phyloP scores from a whole-genome alignment of 2,888 invertebrate genomes.

The Salpingus planirostris region DNA sequence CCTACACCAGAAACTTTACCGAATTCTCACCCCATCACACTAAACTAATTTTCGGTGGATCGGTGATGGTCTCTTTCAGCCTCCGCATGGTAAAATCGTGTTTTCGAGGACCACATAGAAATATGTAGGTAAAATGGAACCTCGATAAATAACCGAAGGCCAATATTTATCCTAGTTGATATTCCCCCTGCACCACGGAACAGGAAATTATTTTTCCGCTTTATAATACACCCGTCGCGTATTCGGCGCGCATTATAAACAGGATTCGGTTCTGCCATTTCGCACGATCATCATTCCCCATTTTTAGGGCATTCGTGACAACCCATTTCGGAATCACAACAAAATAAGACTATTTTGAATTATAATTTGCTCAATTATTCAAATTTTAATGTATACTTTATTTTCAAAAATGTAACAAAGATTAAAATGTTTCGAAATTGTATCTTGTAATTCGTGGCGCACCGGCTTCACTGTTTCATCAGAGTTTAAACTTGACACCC shows the following conservation, averaged over 20 bases:
- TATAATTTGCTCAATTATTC: too few relatives aligned
- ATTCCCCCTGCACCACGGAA: slow-evolving; percentile 28
- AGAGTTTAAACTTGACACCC: too few relatives aligned
- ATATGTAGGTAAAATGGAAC: slow-evolving; percentile 8
- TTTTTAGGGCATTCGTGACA: too few relatives aligned
- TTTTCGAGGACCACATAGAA: not conserved
- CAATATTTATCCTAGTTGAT: slow-evolving; percentile 32
- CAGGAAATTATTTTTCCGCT: slow-evolving; percentile 35
- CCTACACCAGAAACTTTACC: slow-evolving; percentile 13
- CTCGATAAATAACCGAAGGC: slow-evolving; percentile 24
- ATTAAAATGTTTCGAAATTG: too few relatives aligned
- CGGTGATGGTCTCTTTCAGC: not conserved
- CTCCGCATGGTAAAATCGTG: not conserved
- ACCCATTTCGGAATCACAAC: too few relatives aligned
- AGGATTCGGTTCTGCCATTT: slow-evolving; percentile 26
- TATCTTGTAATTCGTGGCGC: too few relatives aligned
- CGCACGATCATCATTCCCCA: too few relatives aligned
- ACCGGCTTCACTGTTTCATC: too few relatives aligned
- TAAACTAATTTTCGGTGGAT: slow-evolving; percentile 15
- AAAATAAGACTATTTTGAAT: too few relatives aligned
- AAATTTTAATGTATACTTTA: too few relatives aligned
- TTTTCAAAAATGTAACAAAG: too few relatives aligned
- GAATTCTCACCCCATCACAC: slow-evolving; percentile 12
- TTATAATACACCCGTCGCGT: slow-evolving; percentile 29
- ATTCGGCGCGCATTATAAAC: slow-evolving; percentile 29